Evolutionary conservation across 2,888 invertebrate genomes (phyloP).

Genomic region (Timema podura): DNA sequence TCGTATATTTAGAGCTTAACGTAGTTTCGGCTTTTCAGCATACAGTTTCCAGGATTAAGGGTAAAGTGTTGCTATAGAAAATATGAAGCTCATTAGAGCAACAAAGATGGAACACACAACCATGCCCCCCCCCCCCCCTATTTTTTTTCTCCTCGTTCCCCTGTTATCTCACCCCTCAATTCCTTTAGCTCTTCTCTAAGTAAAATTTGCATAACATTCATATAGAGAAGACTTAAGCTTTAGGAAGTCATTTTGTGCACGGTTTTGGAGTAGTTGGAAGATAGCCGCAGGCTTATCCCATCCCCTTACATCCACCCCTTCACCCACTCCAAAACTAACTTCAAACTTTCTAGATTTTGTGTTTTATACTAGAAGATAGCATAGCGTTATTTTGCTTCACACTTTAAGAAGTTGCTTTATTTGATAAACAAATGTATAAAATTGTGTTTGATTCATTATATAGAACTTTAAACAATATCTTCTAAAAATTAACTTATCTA

Average conservation of each 20-base stretch:
- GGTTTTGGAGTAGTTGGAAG: not conserved
- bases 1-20: constrained; percentile 14
- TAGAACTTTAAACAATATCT: too few species aligned
- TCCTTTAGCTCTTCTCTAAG: constrained; percentile 13
- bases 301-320: not conserved
- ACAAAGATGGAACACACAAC: too few species aligned
- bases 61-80: constrained; percentile 10
- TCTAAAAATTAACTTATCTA: too few species aligned
- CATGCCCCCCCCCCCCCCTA: not conserved
- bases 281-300: constrained; percentile 8
- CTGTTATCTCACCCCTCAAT: not conserved
- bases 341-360: too few species aligned
- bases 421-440: too few species aligned
- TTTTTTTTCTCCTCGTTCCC: not conserved
- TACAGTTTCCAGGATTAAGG: constrained; percentile 11
- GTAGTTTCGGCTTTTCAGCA: constrained; percentile 12
- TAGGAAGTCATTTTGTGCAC: constrained; percentile 2
- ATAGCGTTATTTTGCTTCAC: too few species aligned
- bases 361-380: too few species aligned
- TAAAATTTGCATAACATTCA: constrained; percentile 26
- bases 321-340: too few species aligned
- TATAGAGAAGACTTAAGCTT: constrained; percentile 19
- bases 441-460: too few species aligned
- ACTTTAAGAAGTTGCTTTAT: too few species aligned
- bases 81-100: constrained; percentile 9